phyloP scores from a whole-genome alignment of 2,797 vertebrate species.

The Bucorvus abyssinicus region DNA sequence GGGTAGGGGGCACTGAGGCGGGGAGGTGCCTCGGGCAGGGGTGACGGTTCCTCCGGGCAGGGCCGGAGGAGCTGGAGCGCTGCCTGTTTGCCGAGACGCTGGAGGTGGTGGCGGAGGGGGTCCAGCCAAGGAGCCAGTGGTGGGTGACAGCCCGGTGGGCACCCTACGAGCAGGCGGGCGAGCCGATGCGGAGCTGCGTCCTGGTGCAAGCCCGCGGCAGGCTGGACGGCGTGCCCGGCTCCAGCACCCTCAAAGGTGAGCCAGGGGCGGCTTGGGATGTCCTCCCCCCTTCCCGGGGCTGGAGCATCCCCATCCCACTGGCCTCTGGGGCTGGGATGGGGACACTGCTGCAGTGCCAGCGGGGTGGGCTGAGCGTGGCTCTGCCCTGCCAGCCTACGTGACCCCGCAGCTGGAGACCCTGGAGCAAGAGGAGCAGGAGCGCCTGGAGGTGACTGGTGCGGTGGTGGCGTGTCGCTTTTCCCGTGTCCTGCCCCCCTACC shows the following conservation, averaged over 20 bases:
- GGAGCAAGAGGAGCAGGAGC: conserved; percentile 87
- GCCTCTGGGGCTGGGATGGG: background rate
- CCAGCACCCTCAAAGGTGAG: conserved; percentile 84
- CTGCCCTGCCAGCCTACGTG: conserved; percentile 79
- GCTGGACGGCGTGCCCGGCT: conserved; percentile 77
- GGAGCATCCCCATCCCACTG: accelerated
- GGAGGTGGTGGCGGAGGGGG: conserved; percentile 74
- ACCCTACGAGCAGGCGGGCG: conserved; percentile 9
- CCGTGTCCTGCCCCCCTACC: background rate
- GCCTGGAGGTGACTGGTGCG: conserved; percentile 78
- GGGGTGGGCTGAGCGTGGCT: background rate
- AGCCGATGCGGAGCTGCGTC: conserved; percentile 66
- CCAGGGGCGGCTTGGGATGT: too few species aligned
- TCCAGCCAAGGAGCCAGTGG: conserved; percentile 73
- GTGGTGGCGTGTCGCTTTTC: background rate
- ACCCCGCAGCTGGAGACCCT: conserved; percentile 81
- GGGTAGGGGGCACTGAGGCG: background rate
- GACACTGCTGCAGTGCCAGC: background rate
- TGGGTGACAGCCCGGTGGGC: conserved; percentile 75
- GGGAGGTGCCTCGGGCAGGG: background rate
- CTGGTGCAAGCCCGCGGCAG: conserved; percentile 79
- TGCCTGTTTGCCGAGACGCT: conserved; percentile 86
- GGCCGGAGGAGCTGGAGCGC: conserved; percentile 75
- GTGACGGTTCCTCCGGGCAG: conserved; percentile 50
- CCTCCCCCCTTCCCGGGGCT: too few species aligned